Evolutionary conservation across 2,113 vertebrate genomes (phyloP).

Genomic region (Quiscalus mexicanus): DNA sequence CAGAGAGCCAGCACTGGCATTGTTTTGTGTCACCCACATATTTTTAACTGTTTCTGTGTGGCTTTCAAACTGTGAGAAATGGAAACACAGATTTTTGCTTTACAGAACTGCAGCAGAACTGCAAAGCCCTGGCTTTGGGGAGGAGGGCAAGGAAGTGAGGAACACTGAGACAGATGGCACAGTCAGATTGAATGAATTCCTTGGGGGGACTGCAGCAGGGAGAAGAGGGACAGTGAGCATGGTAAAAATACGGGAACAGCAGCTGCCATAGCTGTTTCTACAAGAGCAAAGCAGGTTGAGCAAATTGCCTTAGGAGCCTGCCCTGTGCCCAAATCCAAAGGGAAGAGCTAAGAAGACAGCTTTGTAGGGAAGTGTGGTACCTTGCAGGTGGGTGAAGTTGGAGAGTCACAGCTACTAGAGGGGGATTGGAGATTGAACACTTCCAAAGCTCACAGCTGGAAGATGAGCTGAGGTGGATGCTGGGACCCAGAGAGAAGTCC

Average conservation of each 20-base stretch:
- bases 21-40: neutral
- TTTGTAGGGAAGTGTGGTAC: neutral
- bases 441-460: neutral
- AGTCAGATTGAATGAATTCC: conserved; percentile 16
- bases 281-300: neutral
- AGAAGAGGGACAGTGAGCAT: neutral
- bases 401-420: neutral
- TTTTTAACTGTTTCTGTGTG: neutral
- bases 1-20: neutral
- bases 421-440: accelerated
- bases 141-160: neutral
- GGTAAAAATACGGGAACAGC: neutral
- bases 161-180: neutral
- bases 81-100: neutral
- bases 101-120: neutral
- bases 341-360: neutral
- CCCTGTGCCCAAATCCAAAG: neutral
- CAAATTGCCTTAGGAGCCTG: neutral
- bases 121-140: neutral
- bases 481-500: neutral
- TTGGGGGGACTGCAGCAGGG: neutral
- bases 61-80: neutral
- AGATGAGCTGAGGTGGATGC: neutral
- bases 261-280: neutral
- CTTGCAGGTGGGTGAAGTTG: neutral